A percentile compares a stretch with the other conserved stretches of the same genome.
Evolutionary conservation across 1,140 invertebrate genomes (phyloP).

Genomic region (Teleopsis dalmanni): DNA sequence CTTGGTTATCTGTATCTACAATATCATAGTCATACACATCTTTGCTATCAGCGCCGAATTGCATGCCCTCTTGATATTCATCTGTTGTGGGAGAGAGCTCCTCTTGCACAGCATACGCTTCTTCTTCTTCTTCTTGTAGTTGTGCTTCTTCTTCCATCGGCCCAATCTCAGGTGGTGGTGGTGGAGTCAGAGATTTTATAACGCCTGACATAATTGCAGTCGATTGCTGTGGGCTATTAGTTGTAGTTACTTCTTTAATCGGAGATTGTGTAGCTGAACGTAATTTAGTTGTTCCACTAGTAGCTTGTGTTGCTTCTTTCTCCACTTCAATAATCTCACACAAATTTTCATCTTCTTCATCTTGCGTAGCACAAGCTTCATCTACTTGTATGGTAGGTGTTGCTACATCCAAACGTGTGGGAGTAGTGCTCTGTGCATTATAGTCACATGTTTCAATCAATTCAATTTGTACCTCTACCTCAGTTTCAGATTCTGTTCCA

Average conservation of each 20-base stretch:
- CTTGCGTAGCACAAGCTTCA: background rate
- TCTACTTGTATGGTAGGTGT: conserved; percentile 24
- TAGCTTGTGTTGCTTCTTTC: background rate
- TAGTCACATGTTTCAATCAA: conserved; percentile 20
- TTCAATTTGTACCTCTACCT: conserved; percentile 28
- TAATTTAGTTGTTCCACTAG: background rate
- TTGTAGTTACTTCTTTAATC: background rate
- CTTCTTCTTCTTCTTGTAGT: conserved; percentile 7
- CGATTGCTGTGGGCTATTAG: background rate
- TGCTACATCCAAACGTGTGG: conserved; percentile 9
- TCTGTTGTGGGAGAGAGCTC: conserved; percentile 39
- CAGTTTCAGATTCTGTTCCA: conserved; percentile 7
- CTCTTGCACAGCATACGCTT: conserved; percentile 12
- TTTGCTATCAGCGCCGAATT: conserved; percentile 26
- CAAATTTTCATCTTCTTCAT: background rate
- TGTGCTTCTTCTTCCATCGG: conserved; percentile 6
- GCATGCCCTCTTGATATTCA: conserved; percentile 35
- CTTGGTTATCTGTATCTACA: conserved; percentile 19
- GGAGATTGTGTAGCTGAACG: conserved; percentile 1
- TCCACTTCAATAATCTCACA: background rate
- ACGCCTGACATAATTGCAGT: background rate
- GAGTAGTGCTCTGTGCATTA: conserved; percentile 2
- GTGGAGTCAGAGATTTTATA: background rate
- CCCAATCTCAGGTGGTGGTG: conserved; percentile 2
- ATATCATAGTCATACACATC: conserved; percentile 28